Evolutionary conservation across 2,888 invertebrate species (phyloP).

Genomic region (Calliopum simillimum): DNA sequence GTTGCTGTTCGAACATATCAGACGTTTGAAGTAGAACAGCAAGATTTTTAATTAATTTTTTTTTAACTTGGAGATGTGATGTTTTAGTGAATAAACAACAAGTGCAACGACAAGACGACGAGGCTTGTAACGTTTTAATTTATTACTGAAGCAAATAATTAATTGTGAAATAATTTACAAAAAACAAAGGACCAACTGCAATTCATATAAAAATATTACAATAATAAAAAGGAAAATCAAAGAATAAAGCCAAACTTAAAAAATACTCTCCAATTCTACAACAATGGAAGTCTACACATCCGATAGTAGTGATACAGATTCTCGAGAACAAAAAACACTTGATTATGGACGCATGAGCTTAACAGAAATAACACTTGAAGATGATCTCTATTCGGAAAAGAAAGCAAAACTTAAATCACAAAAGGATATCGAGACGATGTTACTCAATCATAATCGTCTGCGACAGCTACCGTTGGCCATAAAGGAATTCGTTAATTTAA

Average conservation of each 20-base stretch:
- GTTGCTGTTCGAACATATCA: not conserved
- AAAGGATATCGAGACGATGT: slow-evolving; percentile 75
- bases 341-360: slow-evolving; percentile 74
- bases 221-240: not conserved
- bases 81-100: slow-evolving; percentile 15
- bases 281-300: slow-evolving; percentile 85
- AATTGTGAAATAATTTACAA: not conserved
- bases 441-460: slow-evolving; percentile 89
- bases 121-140: not conserved
- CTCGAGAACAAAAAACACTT: slow-evolving; percentile 77
- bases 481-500: slow-evolving; percentile 78
- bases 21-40: not conserved
- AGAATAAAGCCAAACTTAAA: slow-evolving; percentile 15
- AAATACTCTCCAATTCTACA: slow-evolving; percentile 7
- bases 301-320: slow-evolving; percentile 85
- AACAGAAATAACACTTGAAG: slow-evolving; percentile 71
- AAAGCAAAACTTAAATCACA: slow-evolving; percentile 64
- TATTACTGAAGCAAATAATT: not conserved
- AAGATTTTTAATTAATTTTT: too few species aligned
- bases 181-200: not conserved
- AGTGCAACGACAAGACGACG: not conserved
- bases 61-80: not conserved
- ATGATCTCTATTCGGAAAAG: slow-evolving; percentile 70
- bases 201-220: not conserved
- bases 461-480: slow-evolving; percentile 74